Percentiles rank a stretch among this genome's conserved stretches.
phyloP scores from a whole-genome alignment of 1,140 invertebrate genomes.

The Leucophenga varia region DNA sequence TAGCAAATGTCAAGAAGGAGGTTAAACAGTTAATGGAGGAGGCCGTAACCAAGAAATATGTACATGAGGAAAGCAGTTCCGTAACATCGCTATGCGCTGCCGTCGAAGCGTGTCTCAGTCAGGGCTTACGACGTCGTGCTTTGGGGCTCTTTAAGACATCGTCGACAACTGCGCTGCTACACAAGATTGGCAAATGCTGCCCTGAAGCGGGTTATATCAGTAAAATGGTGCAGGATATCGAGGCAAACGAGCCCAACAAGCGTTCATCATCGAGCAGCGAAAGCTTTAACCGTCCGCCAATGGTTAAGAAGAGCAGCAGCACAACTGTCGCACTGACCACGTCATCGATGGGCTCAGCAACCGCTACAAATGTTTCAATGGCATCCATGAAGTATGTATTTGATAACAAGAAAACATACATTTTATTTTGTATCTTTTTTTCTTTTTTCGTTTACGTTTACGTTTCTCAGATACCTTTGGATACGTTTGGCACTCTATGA shows the following conservation, averaged over 20 bases:
- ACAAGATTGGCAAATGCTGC: constrained; percentile 81
- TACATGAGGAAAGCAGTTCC: constrained; percentile 87
- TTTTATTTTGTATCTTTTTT: not conserved
- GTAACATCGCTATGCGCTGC: constrained; percentile 83
- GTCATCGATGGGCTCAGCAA: constrained; percentile 36
- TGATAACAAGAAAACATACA: not conserved
- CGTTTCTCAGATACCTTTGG: constrained; percentile 72
- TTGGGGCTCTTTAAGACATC: constrained; percentile 82
- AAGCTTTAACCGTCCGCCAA: constrained; percentile 67
- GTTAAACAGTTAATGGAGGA: constrained; percentile 94
- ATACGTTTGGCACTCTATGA: constrained; percentile 87
- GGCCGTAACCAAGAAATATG: constrained; percentile 87
- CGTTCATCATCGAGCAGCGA: constrained; percentile 77
- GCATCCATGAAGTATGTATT: constrained; percentile 44
- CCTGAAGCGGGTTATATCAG: constrained; percentile 73
- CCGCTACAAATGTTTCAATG: constrained; percentile 27
- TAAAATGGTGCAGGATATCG: constrained; percentile 70
- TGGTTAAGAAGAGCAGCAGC: constrained; percentile 64
- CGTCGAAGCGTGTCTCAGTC: constrained; percentile 86
- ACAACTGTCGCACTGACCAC: constrained; percentile 51
- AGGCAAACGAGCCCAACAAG: constrained; percentile 66
- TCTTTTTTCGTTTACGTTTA: not conserved
- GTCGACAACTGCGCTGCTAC: constrained; percentile 84
- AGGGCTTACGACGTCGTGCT: constrained; percentile 77
- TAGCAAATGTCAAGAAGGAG: constrained; percentile 80